Percentiles rank a stretch among this genome's conserved stretches.
phyloP scores from a whole-genome alignment of 2,797 vertebrate species.

The Eospalax fontanierii region DNA sequence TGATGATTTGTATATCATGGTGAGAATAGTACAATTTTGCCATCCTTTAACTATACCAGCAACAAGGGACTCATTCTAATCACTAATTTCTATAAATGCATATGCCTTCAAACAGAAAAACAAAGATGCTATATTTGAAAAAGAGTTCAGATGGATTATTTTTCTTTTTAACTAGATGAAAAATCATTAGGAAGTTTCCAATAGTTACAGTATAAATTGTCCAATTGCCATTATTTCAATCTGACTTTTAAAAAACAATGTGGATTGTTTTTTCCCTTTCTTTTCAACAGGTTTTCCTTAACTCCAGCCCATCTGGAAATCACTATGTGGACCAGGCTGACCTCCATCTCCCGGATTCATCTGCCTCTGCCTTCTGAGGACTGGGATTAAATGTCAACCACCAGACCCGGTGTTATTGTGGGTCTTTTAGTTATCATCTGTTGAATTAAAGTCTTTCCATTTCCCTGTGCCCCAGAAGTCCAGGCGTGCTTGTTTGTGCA shows the following conservation, averaged over 20 bases:
- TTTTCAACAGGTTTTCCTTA: too few relatives aligned
- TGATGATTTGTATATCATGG: constrained; percentile 35
- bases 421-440: constrained; percentile 10
- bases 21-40: constrained; percentile 1
- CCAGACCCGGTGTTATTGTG: background rate
- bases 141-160: background rate
- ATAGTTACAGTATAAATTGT: background rate
- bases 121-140: background rate
- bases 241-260: too few relatives aligned
- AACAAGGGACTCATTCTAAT: background rate
- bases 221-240: background rate
- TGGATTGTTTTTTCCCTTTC: too few relatives aligned
- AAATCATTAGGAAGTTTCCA: background rate
- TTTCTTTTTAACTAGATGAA: background rate
- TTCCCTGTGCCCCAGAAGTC: background rate
- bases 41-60: constrained; percentile 39
- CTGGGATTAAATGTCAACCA: too few relatives aligned
- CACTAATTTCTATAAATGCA: constrained; percentile 26
- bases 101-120: background rate
- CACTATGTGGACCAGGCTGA: too few relatives aligned
- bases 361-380: too few relatives aligned
- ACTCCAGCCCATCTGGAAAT: too few relatives aligned
- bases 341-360: too few relatives aligned
- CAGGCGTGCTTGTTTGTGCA: background rate
- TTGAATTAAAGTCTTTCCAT: background rate